Percentiles rank a stretch among this genome's conserved stretches.
Evolutionary conservation across 2,888 invertebrate species (phyloP).

Genomic region (Platycheirus rosarum): DNA sequence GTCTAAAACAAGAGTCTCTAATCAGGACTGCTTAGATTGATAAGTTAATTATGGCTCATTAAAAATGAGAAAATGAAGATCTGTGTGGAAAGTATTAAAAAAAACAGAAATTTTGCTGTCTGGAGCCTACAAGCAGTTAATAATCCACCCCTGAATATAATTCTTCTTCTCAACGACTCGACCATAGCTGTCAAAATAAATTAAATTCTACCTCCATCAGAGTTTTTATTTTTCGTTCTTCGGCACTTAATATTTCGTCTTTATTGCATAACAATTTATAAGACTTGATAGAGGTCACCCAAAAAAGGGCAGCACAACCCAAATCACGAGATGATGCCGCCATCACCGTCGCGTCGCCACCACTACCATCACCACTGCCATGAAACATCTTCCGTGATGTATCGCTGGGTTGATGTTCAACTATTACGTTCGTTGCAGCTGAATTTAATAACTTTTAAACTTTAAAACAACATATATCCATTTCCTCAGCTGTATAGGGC

Average conservation of each 20-base stretch:
- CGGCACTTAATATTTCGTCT: neutral
- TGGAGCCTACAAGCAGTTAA: too few relatives aligned
- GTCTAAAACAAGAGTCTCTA: too few relatives aligned
- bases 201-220: neutral
- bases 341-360: neutral
- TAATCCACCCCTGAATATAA: too few relatives aligned
- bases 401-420: neutral
- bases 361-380: neutral
- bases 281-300: conserved; percentile 13
- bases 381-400: conserved; percentile 16
- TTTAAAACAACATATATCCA: conserved; percentile 15
- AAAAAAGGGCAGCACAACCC: conserved; percentile 22
- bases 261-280: conserved; percentile 19
- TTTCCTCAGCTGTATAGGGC: conserved; percentile 17
- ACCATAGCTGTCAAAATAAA: neutral
- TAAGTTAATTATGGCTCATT: too few relatives aligned
- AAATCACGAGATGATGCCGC: neutral
- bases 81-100: too few relatives aligned
- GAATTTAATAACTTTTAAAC: conserved; percentile 29
- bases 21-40: too few relatives aligned
- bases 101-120: too few relatives aligned
- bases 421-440: conserved; percentile 30
- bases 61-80: too few relatives aligned
- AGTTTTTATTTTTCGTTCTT: neutral
- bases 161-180: neutral